These are phyloP conservation scores for Spinus pinus DNA, from an alignment of 2,797 vertebrate genomes.

Conservation along the genomic window DNA sequence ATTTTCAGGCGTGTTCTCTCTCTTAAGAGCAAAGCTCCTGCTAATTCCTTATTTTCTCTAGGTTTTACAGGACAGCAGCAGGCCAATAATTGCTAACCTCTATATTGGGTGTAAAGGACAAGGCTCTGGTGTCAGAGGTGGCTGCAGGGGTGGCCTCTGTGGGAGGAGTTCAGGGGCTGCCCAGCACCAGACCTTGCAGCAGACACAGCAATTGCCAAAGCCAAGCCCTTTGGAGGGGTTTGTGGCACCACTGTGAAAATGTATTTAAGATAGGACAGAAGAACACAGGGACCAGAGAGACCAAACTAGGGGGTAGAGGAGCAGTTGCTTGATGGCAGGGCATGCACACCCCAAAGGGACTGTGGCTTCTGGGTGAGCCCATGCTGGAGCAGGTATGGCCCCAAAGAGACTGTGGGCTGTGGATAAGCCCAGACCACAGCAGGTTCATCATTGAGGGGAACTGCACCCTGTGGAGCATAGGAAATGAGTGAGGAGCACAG, in stretches of 20 bases:
- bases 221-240: not conserved
- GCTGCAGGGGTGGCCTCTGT: not conserved
- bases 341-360: not conserved
- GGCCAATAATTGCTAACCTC: not conserved
- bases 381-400: fast-evolving
- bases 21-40: not conserved
- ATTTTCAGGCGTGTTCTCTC: not conserved
- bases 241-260: not conserved
- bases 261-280: not conserved
- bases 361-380: not conserved
- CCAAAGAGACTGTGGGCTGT: not conserved
- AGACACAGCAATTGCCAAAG: not conserved
- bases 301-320: not conserved
- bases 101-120: not conserved
- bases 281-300: not conserved
- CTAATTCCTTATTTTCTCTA: not conserved
- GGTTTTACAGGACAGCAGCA: not conserved
- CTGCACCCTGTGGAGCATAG: not conserved
- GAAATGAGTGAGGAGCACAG: not conserved
- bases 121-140: not conserved
- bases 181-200: not conserved
- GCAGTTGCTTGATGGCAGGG: fast-evolving
- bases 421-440: not conserved
- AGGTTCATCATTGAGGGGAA: not conserved
- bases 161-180: not conserved